Conservation (phyloP, 2,797 vertebrate species). For the Oophaga sylvatica region DNA sequence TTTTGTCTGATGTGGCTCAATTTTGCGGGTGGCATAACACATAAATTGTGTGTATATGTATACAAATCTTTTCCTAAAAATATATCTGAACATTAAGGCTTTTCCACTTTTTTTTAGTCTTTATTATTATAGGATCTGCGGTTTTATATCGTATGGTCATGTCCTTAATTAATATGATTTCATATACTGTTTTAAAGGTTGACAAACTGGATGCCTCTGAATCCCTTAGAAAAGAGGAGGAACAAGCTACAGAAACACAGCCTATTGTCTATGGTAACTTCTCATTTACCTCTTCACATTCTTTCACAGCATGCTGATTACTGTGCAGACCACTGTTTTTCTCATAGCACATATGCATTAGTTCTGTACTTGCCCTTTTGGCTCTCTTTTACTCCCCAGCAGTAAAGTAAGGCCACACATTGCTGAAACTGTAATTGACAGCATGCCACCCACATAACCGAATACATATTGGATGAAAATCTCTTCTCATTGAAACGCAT, state of each 20-base stretch:
- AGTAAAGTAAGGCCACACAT: too few species aligned
- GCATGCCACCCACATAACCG: too few species aligned
- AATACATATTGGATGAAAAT: too few species aligned
- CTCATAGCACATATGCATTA: too few species aligned
- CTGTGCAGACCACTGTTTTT: too few species aligned
- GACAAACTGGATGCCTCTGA: constrained; percentile 98
- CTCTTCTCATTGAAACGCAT: too few species aligned
- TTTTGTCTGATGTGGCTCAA: constrained; percentile 4
- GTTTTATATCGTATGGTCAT: not conserved
- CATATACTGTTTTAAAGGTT: constrained; percentile 79
- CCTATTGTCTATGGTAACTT: constrained; percentile 96
- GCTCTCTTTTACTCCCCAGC: too few species aligned
- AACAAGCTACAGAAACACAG: constrained; percentile 97
- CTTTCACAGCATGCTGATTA: not conserved
- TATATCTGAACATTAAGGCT: constrained; percentile 76
- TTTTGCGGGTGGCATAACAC: not conserved
- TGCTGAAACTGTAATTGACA: too few species aligned
- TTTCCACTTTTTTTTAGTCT: constrained; percentile 79
- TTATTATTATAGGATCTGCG: constrained; percentile 66
- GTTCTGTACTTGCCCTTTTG: too few species aligned
- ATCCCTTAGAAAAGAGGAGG: constrained; percentile 99
- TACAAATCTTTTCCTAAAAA: not conserved
- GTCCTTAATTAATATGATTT: constrained; percentile 62
- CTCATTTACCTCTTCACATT: not conserved
- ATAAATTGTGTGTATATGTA: not conserved